A percentile compares a stretch with the other conserved stretches of the same genome.
Conservation (phyloP, 2,113 vertebrate genomes). For the Psettodes erumei region DNA sequence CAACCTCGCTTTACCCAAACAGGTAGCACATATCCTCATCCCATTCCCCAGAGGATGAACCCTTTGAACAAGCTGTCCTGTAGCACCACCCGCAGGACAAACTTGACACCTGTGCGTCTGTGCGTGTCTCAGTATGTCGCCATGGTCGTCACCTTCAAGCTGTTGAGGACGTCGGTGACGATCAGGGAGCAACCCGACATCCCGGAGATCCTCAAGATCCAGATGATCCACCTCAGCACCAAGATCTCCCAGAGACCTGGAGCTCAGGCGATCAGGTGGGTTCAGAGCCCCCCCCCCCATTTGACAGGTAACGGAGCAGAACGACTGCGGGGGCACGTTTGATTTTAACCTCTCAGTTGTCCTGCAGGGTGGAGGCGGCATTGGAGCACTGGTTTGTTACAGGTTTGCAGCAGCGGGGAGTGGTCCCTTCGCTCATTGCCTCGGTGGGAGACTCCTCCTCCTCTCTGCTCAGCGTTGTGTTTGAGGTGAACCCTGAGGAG, state of each 20-base stretch:
- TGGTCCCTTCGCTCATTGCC: slow-evolving; percentile 91
- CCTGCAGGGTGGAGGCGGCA: slow-evolving; percentile 88
- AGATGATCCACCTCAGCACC: slow-evolving; percentile 92
- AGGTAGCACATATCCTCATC: slow-evolving; percentile 76
- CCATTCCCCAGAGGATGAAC: background rate
- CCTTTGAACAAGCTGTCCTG: background rate
- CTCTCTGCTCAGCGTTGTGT: slow-evolving; percentile 89
- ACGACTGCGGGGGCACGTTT: background rate
- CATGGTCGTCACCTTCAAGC: slow-evolving; percentile 88
- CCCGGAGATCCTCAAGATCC: slow-evolving; percentile 93
- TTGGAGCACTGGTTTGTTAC: slow-evolving; percentile 95
- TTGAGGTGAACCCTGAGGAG: slow-evolving; percentile 90
- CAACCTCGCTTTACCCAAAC: slow-evolving; percentile 88
- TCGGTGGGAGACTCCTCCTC: slow-evolving; percentile 87
- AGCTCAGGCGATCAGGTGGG: slow-evolving; percentile 92
- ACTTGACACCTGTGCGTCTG: background rate
- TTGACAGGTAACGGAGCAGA: background rate
- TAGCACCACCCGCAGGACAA: background rate
- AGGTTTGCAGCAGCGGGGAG: slow-evolving; percentile 87
- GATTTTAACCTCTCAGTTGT: background rate
- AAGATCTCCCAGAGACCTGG: slow-evolving; percentile 92
- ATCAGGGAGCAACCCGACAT: slow-evolving; percentile 88
- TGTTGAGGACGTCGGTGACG: slow-evolving; percentile 90
- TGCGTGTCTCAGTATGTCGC: slow-evolving; percentile 88
- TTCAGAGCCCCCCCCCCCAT: background rate